Percentiles rank a stretch among this genome's conserved stretches.
Evolutionary conservation across 2,797 vertebrate species (phyloP).

Genomic region (Glossophaga mutica): DNA sequence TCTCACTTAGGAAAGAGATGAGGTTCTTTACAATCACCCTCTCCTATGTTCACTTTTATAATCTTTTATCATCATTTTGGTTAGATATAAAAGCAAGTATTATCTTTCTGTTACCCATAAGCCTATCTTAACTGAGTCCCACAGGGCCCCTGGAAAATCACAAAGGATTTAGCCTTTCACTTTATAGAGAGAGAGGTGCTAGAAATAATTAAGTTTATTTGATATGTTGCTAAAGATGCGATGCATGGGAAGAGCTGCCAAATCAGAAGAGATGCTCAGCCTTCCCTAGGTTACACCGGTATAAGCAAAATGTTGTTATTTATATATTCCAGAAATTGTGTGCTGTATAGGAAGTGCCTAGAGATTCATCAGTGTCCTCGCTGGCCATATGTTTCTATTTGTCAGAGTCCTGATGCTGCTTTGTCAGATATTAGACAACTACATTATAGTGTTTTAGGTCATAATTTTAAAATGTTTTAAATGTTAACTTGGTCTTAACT

Average conservation of each 20-base stretch:
- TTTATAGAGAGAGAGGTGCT: not conserved
- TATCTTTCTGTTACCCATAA: slow-evolving; percentile 28
- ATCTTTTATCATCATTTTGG: slow-evolving; percentile 13
- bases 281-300: not conserved
- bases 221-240: not conserved
- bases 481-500: not conserved
- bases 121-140: not conserved
- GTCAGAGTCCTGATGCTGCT: slow-evolving; percentile 9
- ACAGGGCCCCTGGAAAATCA: not conserved
- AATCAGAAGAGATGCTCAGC: not conserved
- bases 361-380: not conserved
- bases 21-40: not conserved
- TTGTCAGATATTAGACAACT: not conserved
- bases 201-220: slow-evolving; percentile 3
- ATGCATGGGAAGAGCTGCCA: slow-evolving; percentile 3
- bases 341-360: not conserved
- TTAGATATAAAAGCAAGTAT: slow-evolving; percentile 24
- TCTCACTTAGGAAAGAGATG: not conserved
- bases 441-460: not conserved
- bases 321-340: slow-evolving; percentile 31
- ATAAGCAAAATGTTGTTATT: slow-evolving; percentile 21
- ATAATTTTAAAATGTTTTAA: not conserved
- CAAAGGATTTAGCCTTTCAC: slow-evolving; percentile 15
- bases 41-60: slow-evolving; percentile 3
- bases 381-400: not conserved